Base-by-base conservation (phyloP, 2,797 vertebrate species). In the Leuciscus waleckii region DNA sequence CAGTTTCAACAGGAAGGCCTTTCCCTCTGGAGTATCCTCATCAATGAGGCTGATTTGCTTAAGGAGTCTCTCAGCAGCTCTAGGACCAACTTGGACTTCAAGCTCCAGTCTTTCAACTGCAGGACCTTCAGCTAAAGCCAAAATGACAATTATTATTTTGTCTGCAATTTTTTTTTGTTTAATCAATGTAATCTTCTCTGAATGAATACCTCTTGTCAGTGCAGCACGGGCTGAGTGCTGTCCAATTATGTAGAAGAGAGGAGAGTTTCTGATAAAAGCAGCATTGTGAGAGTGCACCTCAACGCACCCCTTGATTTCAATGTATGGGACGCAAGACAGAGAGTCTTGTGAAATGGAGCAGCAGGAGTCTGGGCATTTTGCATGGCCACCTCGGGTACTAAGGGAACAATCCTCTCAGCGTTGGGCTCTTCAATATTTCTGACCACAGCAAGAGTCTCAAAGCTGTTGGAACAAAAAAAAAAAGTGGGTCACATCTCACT, bases 71-170 rank as follows among this genome's bases (percentile, higher is more conserved):
- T 94, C 92, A 88, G 94, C 94, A 87, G 95, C 93, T 82, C 86
- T 94, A 85, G 93, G 89, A 91, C 96, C 96, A 83, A 93, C 70
- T 63, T 95, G 94, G 67, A 97, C 37, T 81, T 97, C 95, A 81
- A 96, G n/a, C 85, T 94, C 91, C 67, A 97, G 89, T 93, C 92
- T 97, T 86, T 96, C 94, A 81, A 96, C 84, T 4, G 65, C 85
- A 88, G 88, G 89, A 63, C 90, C 95, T 91, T 93, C 91, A 90
- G 89, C 93, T 95, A 80, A 73, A 90, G 88, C 49, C 43, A 89
- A 88, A 29, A 11, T n/a, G 4, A 81, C 43, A n/a, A 6, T 65
- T 39, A 9, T 61, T 1, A 13, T n/a, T 61, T 49, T 14, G 9
- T 19, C 7, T 75, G 9, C 5, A 32, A n/a, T n/a, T n/a, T n/a